Evolutionary conservation across 1,140 invertebrate genomes (phyloP), one percentile per base, ranked within the genome.

Genomic region (Melipona quadrifasciata): DNA sequence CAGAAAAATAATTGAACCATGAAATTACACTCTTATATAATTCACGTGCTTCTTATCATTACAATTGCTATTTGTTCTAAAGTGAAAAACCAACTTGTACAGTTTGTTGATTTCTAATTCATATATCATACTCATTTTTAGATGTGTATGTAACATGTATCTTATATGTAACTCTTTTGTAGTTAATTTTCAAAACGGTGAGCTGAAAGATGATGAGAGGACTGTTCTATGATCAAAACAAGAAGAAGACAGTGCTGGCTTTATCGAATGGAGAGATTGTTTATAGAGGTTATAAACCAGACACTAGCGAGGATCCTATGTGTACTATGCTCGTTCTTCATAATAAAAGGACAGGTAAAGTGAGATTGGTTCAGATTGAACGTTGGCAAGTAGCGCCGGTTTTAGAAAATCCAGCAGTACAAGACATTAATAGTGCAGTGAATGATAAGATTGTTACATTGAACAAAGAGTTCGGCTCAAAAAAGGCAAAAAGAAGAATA

Each of bases 381-480:
- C 75, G 90, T 6, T 94, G 94, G 93, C 71, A 92, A 73, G 91
- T 95, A n/a, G 75, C 77, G 39, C 92, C 94, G n/a, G 91, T 94
- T 16, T 80, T 94, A 11, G 90, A 92, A 19, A 91, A 91, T 61
- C 70, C 89, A 34, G 6, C 19, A 6, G 10, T 80, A 0, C 79
- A 92, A 0, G 57, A 87, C 2, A 83, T 76, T 2, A 84, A 68
- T 10, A 77, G 83, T 10, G 67, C 80, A n/a, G 39, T 80, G 4
- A 81, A 86, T n/a, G 85, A 91, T 12, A 91, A 89, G 64, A 85
- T 90, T 53, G 71, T 71, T n/a, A 75, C 34, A 14, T 90, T 96
- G 17, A 94, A 95, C 67, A 96, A 95, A 92, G 87, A 95, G 75
- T 96, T 96, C 92, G 95, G 95, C 72, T 95, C 95, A 0, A 95